Conservation (phyloP, 2,888 invertebrate genomes). For the Argyresthia goedartella region DNA sequence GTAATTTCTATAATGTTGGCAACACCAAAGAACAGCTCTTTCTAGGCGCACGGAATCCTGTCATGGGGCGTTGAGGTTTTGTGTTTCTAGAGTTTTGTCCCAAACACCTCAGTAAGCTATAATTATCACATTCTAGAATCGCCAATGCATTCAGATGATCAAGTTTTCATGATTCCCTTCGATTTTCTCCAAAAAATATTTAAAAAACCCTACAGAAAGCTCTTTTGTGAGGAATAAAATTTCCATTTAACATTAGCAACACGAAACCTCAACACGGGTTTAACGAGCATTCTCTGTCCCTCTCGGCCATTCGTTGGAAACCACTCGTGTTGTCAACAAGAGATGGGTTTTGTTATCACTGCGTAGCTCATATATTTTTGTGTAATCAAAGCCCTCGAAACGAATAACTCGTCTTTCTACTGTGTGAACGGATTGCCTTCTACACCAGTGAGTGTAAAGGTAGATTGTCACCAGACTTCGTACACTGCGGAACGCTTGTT, state of each 20-base stretch:
- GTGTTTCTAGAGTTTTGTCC: conserved; percentile 45
- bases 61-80: conserved; percentile 43
- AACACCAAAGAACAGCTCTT: too few species aligned
- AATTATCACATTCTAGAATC: too few species aligned
- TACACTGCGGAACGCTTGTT: conserved; percentile 13
- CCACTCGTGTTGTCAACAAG: conserved; percentile 40
- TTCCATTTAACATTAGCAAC: conserved; percentile 47
- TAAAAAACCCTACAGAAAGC: neutral
- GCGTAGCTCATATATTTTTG: conserved; percentile 54
- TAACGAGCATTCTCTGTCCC: conserved; percentile 35
- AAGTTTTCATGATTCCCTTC: neutral
- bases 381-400: conserved; percentile 38
- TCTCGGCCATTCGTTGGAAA: conserved; percentile 38
- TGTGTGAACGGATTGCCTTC: conserved; percentile 75
- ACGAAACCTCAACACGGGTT: conserved; percentile 48
- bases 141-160: neutral
- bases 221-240: conserved; percentile 14
- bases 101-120: too few species aligned
- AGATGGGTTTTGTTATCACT: conserved; percentile 49
- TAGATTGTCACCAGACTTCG: conserved; percentile 47
- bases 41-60: too few species aligned
- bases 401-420: conserved; percentile 35
- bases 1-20: neutral
- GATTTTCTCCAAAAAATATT: neutral
- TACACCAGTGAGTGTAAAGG: conserved; percentile 95